Evolutionary conservation across 2,888 invertebrate genomes (phyloP).

Genomic region (Drosophila anomelani): DNA sequence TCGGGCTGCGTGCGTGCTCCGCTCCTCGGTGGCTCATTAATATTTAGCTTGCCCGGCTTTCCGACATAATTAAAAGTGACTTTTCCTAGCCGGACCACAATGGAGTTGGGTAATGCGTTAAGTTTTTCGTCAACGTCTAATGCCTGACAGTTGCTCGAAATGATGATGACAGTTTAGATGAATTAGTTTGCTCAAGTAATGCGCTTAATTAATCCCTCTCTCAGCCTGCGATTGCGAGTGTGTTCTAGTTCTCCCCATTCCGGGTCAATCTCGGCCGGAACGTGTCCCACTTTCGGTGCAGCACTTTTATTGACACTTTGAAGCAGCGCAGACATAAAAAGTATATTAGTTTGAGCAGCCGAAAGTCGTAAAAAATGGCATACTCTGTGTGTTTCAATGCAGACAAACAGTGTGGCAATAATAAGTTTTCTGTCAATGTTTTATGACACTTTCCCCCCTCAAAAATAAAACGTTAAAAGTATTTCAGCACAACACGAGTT

Average conservation of each 20-base stretch:
- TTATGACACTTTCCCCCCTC: conserved; percentile 14
- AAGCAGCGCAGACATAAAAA: conserved; percentile 55
- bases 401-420: conserved; percentile 15
- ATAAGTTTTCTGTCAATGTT: conserved; percentile 41
- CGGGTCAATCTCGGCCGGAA: conserved; percentile 40
- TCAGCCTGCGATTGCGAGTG: background rate
- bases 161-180: conserved; percentile 80
- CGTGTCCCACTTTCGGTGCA: conserved; percentile 43
- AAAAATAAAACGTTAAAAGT: conserved; percentile 50
- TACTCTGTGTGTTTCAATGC: background rate
- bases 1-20: conserved; percentile 50
- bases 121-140: conserved; percentile 77
- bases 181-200: conserved; percentile 77
- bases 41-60: conserved; percentile 58
- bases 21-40: conserved; percentile 61
- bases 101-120: conserved; percentile 67
- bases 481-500: conserved; percentile 33
- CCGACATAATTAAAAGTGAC: conserved; percentile 76
- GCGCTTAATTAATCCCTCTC: conserved; percentile 72
- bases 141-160: conserved; percentile 79
- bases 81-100: conserved; percentile 49
- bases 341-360: conserved; percentile 45
- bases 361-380: conserved; percentile 36
- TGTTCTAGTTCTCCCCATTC: conserved; percentile 1
- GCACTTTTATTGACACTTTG: conserved; percentile 60